A percentile compares a stretch with the other conserved stretches of the same genome.
Conservation (phyloP, 2,797 vertebrate species). For the Premnoplex brunnescens region DNA sequence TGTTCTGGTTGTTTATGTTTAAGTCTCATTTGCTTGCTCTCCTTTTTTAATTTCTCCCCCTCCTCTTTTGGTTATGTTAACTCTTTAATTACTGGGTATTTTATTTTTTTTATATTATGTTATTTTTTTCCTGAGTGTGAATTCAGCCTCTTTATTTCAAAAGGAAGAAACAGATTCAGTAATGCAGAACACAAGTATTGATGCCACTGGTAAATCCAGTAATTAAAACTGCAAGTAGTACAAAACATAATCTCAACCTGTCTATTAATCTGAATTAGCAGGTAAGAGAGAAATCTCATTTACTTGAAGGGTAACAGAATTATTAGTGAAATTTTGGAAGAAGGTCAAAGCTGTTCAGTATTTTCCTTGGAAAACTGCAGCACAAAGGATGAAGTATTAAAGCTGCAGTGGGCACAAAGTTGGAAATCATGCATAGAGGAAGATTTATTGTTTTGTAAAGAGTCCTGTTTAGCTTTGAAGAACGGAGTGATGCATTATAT, state of each 20-base stretch:
- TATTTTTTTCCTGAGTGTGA: neutral
- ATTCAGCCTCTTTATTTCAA: neutral
- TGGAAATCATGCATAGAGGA: neutral
- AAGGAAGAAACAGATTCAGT: neutral
- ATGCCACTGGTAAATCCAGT: neutral
- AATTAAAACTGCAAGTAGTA: neutral
- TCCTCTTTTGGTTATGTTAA: neutral
- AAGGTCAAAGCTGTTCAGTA: neutral
- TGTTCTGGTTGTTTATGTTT: neutral
- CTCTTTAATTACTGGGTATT: neutral
- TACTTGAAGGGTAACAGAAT: neutral
- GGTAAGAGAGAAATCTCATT: neutral
- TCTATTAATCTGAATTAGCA: neutral
- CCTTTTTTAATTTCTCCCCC: accelerated
- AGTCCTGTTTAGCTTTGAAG: neutral
- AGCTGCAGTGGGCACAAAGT: neutral
- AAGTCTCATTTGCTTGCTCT: neutral
- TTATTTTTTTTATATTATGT: neutral
- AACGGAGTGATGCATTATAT: neutral
- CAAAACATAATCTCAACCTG: neutral
- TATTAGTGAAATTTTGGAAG: neutral
- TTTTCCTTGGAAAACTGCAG: neutral
- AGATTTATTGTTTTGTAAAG: neutral
- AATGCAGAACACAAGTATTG: neutral
- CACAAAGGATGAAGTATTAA: neutral